Conservation (phyloP, 2,888 invertebrate genomes). For the Eupsilia transversa region DNA sequence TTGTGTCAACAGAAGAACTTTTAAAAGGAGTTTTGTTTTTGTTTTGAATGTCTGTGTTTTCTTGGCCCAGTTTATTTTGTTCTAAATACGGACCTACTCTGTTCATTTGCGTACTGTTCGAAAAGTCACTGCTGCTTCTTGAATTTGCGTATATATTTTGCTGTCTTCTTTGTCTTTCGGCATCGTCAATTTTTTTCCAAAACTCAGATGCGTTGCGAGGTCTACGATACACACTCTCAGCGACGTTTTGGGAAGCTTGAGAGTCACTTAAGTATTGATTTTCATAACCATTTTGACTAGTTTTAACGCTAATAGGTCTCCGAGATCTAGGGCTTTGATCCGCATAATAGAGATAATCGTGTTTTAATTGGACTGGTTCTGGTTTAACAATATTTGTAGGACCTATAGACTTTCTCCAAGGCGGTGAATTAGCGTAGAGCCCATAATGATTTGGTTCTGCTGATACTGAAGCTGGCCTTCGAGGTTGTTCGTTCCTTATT, state of each 20-base stretch:
- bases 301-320: slow-evolving; percentile 93
- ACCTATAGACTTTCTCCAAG: slow-evolving; percentile 83
- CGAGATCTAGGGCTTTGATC: slow-evolving; percentile 94
- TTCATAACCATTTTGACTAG: slow-evolving; percentile 84
- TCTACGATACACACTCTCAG: slow-evolving; percentile 79
- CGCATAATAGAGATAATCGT: slow-evolving; percentile 92
- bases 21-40: slow-evolving; percentile 79
- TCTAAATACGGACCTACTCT: slow-evolving; percentile 74
- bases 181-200: slow-evolving; percentile 92
- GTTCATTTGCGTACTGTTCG: slow-evolving; percentile 75
- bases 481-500: slow-evolving; percentile 83
- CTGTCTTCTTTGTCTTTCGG: slow-evolving; percentile 83
- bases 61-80: slow-evolving; percentile 73
- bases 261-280: slow-evolving; percentile 89
- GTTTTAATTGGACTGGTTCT: slow-evolving; percentile 82
- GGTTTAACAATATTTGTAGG: slow-evolving; percentile 80
- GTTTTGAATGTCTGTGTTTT: slow-evolving; percentile 78
- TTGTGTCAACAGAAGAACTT: slow-evolving; percentile 79
- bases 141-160: slow-evolving; percentile 80
- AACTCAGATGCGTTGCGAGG: slow-evolving; percentile 91
- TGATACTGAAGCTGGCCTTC: slow-evolving; percentile 88
- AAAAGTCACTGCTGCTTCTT: slow-evolving; percentile 84
- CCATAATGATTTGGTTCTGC: slow-evolving; percentile 89
- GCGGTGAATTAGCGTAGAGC: slow-evolving; percentile 82
- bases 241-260: slow-evolving; percentile 81